Evolutionary conservation across 1,140 invertebrate species (phyloP).

Genomic region (Trialeurodes vaporariorum): DNA sequence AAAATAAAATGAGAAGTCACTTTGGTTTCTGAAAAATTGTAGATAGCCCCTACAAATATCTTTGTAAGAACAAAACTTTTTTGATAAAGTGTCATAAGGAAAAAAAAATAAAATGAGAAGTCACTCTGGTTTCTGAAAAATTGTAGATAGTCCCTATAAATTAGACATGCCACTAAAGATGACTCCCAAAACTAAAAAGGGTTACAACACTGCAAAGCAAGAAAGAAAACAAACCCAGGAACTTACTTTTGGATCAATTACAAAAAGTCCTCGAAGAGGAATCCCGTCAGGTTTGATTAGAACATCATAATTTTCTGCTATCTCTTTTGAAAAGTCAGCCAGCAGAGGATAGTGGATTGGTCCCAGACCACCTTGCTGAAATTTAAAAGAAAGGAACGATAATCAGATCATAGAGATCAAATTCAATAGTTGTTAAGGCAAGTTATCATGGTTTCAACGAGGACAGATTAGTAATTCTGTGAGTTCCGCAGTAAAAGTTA

Average conservation of each 20-base stretch:
- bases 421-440: too few relatives aligned
- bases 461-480: too few relatives aligned
- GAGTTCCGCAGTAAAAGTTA: too few relatives aligned
- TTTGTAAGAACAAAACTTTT: too few relatives aligned
- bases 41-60: too few relatives aligned
- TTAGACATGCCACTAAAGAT: background rate
- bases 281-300: slow-evolving; percentile 72
- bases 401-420: too few relatives aligned
- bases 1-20: too few relatives aligned
- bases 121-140: background rate
- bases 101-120: slow-evolving; percentile 11
- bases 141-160: background rate
- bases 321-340: slow-evolving; percentile 82
- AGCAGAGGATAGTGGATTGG: slow-evolving; percentile 81
- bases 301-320: slow-evolving; percentile 78
- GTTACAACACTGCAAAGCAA: too few relatives aligned
- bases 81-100: too few relatives aligned
- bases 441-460: too few relatives aligned
- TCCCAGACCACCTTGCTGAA: slow-evolving; percentile 78
- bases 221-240: background rate
- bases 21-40: too few relatives aligned
- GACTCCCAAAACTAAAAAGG: background rate
- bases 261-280: slow-evolving; percentile 63
- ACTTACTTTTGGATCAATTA: slow-evolving; percentile 42
- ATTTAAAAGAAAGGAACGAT: too few relatives aligned